Conservation (phyloP, 1,140 invertebrate genomes). For the Calosoma granatense region DNA sequence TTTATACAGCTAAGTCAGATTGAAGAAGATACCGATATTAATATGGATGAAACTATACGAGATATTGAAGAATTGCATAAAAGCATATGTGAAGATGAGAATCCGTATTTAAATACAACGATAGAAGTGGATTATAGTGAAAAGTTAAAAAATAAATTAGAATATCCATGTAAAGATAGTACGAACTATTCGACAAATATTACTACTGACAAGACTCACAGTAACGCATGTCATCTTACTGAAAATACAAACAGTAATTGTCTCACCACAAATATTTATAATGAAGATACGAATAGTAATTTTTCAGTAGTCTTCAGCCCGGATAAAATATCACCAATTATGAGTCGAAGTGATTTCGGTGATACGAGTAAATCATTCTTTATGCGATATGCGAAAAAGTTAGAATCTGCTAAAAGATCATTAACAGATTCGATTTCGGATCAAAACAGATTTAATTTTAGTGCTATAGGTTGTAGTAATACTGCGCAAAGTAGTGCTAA, state of each 20-base stretch:
- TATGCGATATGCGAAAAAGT: conserved; percentile 2
- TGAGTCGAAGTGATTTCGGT: neutral
- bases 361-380: conserved; percentile 13
- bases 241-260: neutral
- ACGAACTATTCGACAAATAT: too few relatives aligned
- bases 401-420: neutral
- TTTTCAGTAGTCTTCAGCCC: neutral
- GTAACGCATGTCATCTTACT: neutral
- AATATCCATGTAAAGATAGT: too few relatives aligned
- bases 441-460: too few relatives aligned
- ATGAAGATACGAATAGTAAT: neutral
- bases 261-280: neutral
- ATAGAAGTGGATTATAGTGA: neutral
- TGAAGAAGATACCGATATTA: neutral
- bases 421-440: too few relatives aligned
- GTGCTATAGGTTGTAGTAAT: too few relatives aligned
- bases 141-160: neutral
- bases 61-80: neutral
- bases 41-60: neutral
- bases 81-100: neutral
- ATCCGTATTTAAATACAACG: neutral
- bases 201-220: too few relatives aligned
- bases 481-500: too few relatives aligned
- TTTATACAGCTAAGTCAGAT: neutral
- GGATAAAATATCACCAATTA: neutral